A percentile compares a stretch with the other conserved stretches of the same genome.
phyloP scores from a whole-genome alignment of 1,140 invertebrate genomes.

The Daktulosphaira vitifoliae region DNA sequence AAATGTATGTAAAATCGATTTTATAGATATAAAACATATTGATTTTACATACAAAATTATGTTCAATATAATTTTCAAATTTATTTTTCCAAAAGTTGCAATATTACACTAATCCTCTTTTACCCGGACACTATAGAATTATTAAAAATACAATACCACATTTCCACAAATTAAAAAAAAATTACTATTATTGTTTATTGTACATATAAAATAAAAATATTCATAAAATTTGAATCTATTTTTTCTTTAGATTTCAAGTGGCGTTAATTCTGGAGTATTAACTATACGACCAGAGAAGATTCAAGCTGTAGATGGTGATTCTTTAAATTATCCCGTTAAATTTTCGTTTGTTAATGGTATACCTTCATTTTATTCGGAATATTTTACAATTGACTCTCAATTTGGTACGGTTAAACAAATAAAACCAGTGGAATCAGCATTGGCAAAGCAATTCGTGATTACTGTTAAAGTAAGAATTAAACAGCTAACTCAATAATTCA shows the following conservation, averaged over 20 bases:
- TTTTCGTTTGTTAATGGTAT: conserved; percentile 73
- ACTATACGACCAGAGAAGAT: conserved; percentile 79
- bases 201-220: no score
- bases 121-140: no score
- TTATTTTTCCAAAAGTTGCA: no score
- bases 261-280: conserved; percentile 68
- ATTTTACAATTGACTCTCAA: conserved; percentile 72
- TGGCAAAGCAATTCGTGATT: conserved; percentile 61
- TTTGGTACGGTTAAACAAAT: conserved; percentile 72
- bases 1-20: no score
- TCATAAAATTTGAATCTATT: conserved; percentile 1
- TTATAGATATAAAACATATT: no score
- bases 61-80: no score
- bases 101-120: no score
- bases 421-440: conserved; percentile 65
- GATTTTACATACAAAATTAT: no score
- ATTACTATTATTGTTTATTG: no score
- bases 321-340: conserved; percentile 66
- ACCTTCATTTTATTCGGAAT: conserved; percentile 63
- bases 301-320: conserved; percentile 79
- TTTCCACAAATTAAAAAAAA: no score
- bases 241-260: conserved; percentile 59
- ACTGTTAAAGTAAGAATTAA: conserved; percentile 57
- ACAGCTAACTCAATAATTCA: neutral
- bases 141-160: no score